Conservation (phyloP, 2,888 invertebrate genomes). For the Celastrina argiolus region DNA sequence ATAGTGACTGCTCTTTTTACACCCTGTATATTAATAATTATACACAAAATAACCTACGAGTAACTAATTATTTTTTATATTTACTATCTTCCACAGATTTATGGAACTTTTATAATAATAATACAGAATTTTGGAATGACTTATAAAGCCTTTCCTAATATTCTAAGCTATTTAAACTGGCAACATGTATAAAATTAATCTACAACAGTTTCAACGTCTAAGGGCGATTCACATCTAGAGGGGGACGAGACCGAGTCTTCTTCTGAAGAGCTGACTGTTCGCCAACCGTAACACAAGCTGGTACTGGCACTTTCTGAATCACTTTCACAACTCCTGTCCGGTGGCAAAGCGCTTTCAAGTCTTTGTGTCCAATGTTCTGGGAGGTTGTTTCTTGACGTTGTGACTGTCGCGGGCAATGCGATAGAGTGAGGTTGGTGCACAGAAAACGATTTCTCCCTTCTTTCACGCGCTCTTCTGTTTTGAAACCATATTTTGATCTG, state of each 20-base stretch:
- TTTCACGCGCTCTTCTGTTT: slow-evolving; percentile 86
- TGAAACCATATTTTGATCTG: slow-evolving; percentile 88
- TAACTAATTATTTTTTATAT: no score
- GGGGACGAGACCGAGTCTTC: slow-evolving; percentile 29
- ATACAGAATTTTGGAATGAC: no score
- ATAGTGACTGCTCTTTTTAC: no score
- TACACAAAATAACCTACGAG: no score
- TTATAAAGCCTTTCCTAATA: not conserved
- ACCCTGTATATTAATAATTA: no score
- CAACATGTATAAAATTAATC: not conserved
- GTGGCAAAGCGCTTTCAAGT: not conserved
- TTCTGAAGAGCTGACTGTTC: slow-evolving; percentile 31
- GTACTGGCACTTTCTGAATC: not conserved
- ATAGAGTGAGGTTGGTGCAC: slow-evolving; percentile 57
- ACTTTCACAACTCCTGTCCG: not conserved
- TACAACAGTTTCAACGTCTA: slow-evolving; percentile 54
- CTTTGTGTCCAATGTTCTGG: slow-evolving; percentile 26
- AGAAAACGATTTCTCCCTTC: slow-evolving; percentile 78
- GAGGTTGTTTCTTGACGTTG: slow-evolving; percentile 25
- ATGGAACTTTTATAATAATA: no score
- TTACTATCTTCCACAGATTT: no score
- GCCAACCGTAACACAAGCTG: not conserved
- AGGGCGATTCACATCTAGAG: slow-evolving; percentile 47
- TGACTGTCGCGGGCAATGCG: slow-evolving; percentile 52
- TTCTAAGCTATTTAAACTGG: not conserved